Conservation (phyloP, 2,113 vertebrate genomes). For the Silurus asotus region DNA sequence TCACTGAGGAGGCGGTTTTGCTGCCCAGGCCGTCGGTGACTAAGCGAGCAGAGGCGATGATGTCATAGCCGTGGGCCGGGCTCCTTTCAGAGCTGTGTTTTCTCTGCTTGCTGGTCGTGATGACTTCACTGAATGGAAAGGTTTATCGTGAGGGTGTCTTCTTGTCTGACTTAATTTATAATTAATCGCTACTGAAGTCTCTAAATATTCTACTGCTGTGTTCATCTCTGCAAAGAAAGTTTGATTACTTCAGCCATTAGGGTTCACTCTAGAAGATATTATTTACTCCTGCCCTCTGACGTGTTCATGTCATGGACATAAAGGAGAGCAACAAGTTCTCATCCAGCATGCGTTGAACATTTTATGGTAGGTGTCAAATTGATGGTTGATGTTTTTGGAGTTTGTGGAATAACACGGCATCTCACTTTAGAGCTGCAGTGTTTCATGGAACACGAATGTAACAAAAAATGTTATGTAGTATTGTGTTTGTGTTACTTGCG, state of each 20-base stretch:
- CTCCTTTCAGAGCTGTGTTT: slow-evolving; percentile 55
- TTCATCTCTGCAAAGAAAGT: slow-evolving; percentile 23
- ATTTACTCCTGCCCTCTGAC: not conserved
- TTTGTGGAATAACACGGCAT: not conserved
- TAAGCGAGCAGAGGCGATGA: slow-evolving; percentile 71
- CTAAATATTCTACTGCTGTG: slow-evolving; percentile 4
- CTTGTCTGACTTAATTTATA: slow-evolving; percentile 44
- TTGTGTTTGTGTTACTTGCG: not conserved
- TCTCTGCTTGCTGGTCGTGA: slow-evolving; percentile 48
- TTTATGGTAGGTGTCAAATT: not conserved
- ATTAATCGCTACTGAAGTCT: slow-evolving; percentile 36
- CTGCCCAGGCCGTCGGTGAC: slow-evolving; percentile 67
- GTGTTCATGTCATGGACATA: not conserved
- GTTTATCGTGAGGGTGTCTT: slow-evolving; percentile 42
- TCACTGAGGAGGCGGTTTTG: slow-evolving; percentile 55
- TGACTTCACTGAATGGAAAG: slow-evolving; percentile 59
- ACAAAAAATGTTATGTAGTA: not conserved
- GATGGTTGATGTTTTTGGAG: not conserved
- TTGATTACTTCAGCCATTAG: slow-evolving; percentile 25
- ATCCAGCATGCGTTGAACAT: not conserved
- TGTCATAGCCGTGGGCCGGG: slow-evolving; percentile 73
- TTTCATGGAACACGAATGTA: not conserved
- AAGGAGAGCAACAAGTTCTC: slow-evolving; percentile 34
- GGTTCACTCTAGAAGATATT: not conserved
- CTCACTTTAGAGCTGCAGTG: not conserved